Evolutionary conservation across 2,797 vertebrate species (phyloP), one percentile per base, ranked within the genome.

Genomic region (Danio jaintianensis): DNA sequence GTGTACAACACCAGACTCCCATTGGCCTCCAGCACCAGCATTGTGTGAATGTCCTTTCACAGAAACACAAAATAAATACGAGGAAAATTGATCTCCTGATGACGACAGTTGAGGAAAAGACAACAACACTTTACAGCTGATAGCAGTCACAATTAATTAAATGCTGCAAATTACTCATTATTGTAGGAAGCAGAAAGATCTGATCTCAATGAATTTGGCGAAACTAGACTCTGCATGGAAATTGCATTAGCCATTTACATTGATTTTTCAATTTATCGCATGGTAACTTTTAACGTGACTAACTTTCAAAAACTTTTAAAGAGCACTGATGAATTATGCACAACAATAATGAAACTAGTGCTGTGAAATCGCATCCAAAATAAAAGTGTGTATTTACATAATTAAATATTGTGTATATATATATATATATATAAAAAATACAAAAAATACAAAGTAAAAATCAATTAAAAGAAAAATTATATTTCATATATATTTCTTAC

Each of bases 1-100:
- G 97, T 98, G 89, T 98, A 99, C 9, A 99, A 92, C 70, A 98
- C 95, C 88, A 99, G 90, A 88, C 95, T 98, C 47, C 98, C 97
- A 84, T 93, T 96, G 84, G 93, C 91, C 83, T 99, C 98, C 75
- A 99, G 91, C 79, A 99, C 94, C 89, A 99, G 86, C 93, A 98
- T 95, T 0, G 93, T 95, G 68, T 96, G 92, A 58, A 97, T 95
- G 58, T 92, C 96, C 97, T 98, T 88, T 29, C 29, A 29, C 29
- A 29, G 29, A 29, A 3, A 29, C 29, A 29, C 29, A 36, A 22
- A 86, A 63, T 81, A 71, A 79, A 48, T 75, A 10, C 8, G 38
- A 78, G 8, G 45, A 12, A 50, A 29, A 45, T 58, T 20, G 13
- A 58, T 4, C 20, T 18, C 40, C 16, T 29, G 10, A 55, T 18